Evolutionary conservation across 2,113 vertebrate species (phyloP), one percentile per base, ranked within the genome.

Genomic region (Calyptommatus sinebrachiatus): DNA sequence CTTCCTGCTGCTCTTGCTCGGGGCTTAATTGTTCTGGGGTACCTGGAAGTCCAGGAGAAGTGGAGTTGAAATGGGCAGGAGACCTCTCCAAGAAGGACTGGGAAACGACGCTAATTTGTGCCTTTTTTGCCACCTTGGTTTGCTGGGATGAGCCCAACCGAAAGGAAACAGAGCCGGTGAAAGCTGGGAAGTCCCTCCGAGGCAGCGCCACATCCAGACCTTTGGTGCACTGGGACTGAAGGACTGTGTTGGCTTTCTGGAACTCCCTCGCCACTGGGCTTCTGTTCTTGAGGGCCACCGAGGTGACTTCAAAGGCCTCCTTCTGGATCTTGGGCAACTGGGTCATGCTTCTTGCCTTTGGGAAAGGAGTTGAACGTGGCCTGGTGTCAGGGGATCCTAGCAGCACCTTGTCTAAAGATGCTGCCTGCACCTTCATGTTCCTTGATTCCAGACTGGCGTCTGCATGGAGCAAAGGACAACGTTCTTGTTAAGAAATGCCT

Each of bases 361-460:
- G 60, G 73, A 77, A 81, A 82, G n/a, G 0, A 0, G 21, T 79
- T 31, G 87, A 71, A 57, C 75, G 84, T 66, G 4, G 0, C 0
- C 68, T 71, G 71, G 22, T 72, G 5, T 92, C 89, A 26, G 75
- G 68, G 74, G 89, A 60, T 11, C 89, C 72, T 61, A 46, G 20
- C 45, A 12, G 0, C 82, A 83, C 84, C 74, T 0, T 2, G 53
- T 89, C 85, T 0, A 72, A 12, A 18, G 82, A 81, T 1, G 0
- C 50, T 0, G 67, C 46, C 4, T 24, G 75, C 70, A 69, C 20
- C 26, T 86, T 35, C 35, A 84, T 0, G 18, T 48, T 5, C 21
- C 79, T 89, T 66, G 12, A 12, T 45, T 93, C 93, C 88, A 82
- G 41, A 73, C 69, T 85, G 57, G 67, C 77, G 80, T 92, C 93